Evolutionary conservation across 2,113 vertebrate genomes (phyloP).

Genomic region (Siphamia tubifer): DNA sequence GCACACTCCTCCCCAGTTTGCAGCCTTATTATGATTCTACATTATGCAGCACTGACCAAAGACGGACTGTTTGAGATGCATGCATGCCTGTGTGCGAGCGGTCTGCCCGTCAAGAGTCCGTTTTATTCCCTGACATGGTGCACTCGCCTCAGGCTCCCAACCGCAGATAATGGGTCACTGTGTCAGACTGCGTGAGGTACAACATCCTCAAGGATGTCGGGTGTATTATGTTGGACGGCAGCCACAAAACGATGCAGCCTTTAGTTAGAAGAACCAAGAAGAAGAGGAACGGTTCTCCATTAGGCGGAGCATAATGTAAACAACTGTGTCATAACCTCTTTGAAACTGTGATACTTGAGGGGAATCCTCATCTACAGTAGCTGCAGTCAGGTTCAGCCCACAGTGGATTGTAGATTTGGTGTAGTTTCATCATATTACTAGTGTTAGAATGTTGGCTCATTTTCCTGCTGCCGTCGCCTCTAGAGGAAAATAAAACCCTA

Average conservation of each 20-base stretch:
- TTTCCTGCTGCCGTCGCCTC: no score
- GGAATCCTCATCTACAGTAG: no score
- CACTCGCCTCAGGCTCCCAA: conserved; percentile 61
- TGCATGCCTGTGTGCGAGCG: conserved; percentile 46
- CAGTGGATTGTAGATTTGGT: no score
- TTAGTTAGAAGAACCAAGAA: conserved; percentile 6
- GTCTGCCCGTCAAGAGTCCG: conserved; percentile 48
- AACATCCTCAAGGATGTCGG: conserved; percentile 55
- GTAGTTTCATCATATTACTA: no score
- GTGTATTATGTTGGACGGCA: conserved; percentile 40
- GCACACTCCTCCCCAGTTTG: conserved; percentile 16
- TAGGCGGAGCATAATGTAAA: conserved; percentile 15
- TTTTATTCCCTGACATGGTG: conserved; percentile 52
- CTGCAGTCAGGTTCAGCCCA: no score
- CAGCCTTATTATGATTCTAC: conserved; percentile 32
- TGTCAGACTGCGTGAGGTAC: conserved; percentile 68
- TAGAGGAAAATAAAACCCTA: no score
- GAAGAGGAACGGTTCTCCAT: not conserved
- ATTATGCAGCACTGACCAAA: conserved; percentile 62
- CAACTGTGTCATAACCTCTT: not conserved
- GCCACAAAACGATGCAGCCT: not conserved
- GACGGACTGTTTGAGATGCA: conserved; percentile 41
- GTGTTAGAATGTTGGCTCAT: no score
- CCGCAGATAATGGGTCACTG: conserved; percentile 76
- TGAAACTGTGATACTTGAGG: no score